Percentiles rank a stretch among this genome's conserved stretches.
Evolutionary conservation across 2,797 vertebrate genomes (phyloP).

Genomic region (Melopsittacus undulatus): DNA sequence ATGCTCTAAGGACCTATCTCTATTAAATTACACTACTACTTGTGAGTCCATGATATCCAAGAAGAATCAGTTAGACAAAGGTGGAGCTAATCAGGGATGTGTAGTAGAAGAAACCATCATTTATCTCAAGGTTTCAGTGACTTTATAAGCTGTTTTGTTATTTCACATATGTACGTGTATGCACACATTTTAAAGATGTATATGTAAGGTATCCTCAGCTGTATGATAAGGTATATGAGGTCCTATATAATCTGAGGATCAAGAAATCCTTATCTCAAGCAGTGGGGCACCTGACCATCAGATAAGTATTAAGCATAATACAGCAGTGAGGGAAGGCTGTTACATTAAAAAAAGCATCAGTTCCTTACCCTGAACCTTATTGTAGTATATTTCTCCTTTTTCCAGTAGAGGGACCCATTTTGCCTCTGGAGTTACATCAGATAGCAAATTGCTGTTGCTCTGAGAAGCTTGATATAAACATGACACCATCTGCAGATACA

Average conservation of each 20-base stretch:
- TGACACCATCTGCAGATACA: background rate
- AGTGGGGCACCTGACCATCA: rapidly evolving
- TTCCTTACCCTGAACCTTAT: background rate
- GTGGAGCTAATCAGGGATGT: background rate
- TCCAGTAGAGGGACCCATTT: background rate
- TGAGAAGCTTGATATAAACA: background rate
- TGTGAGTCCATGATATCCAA: background rate
- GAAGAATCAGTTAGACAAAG: background rate
- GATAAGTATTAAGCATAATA: background rate
- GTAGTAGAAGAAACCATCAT: background rate
- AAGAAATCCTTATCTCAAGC: background rate
- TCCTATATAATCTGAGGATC: background rate
- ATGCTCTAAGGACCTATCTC: background rate
- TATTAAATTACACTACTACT: background rate
- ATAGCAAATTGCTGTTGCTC: background rate
- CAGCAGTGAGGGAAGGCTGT: background rate
- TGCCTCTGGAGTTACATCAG: background rate
- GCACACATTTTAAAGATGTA: background rate
- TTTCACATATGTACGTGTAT: background rate
- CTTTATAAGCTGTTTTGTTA: background rate
- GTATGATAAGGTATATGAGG: background rate
- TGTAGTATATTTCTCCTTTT: background rate
- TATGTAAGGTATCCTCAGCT: background rate
- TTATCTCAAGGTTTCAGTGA: background rate
- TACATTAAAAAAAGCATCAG: background rate